Evolutionary conservation across 2,797 vertebrate genomes (phyloP), one percentile per base, ranked within the genome.

Genomic region (Urophycis tenuis): DNA sequence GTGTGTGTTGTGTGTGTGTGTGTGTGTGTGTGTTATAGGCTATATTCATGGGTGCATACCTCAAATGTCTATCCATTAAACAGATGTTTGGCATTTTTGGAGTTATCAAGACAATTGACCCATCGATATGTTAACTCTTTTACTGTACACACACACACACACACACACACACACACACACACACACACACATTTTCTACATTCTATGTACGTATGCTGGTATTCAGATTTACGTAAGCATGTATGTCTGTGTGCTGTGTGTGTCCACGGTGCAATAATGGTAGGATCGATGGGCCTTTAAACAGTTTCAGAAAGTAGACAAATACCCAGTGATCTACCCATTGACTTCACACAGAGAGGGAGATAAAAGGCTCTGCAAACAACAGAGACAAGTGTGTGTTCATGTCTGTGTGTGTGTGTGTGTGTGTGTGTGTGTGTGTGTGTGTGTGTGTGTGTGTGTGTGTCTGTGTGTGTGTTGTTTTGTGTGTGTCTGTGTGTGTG

Each of bases 281-380:
- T 41, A 12, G 33, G 70, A 87, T 81, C 79, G 30, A 85, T 85
- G 77, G 31, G 64, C 77, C 77, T 76, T 81, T 77, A 86, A 78
- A 72, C 67, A n/a, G 74, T 78, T 60, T 85, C 83, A 88, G 77
- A 84, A 81, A 78, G 32, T 25, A 31, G 80, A 74, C 76, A 41
- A 71, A n/a, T 64, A 74, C 73, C 53, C 7, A 11, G 73, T 82
- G 85, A 84, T 79, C 80, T 82, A 78, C 80, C 76, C 76, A 79
- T 81, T 72, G 74, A 79, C 73, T 79, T 19, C 2, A 49, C 67
- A 81, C 60, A 75, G 29, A 69, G 36, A 77, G 30, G 49, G 69
- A 81, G 60, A 76, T 22, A 71, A 71, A 34, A 35, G 72, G 6
- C 19, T 73, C 32, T 25, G 10, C 71, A 11, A 22, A 53, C 39